Conservation (phyloP, 2,113 vertebrate genomes). For the Spermophilus dauricus region DNA sequence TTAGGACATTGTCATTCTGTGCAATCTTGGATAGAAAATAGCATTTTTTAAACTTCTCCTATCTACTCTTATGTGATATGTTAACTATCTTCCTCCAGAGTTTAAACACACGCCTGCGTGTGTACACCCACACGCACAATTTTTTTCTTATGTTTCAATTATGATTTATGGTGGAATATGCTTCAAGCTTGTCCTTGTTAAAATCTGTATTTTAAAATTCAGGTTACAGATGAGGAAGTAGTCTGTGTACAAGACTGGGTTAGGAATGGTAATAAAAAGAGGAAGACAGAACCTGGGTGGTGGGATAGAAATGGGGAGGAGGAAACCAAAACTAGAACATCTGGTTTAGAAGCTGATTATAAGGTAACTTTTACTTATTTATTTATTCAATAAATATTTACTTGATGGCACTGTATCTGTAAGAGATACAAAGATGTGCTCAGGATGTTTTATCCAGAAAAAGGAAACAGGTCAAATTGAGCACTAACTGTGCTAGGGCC, state of each 20-base stretch:
- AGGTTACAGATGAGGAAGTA: neutral
- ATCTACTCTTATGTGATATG: neutral
- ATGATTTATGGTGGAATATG: neutral
- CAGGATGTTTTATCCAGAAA: neutral
- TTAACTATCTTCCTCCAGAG: neutral
- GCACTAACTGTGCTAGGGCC: neutral
- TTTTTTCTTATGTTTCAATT: neutral
- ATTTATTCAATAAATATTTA: neutral
- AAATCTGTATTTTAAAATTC: constrained; percentile 18
- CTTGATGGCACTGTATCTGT: neutral
- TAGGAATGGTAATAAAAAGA: neutral
- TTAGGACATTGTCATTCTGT: neutral
- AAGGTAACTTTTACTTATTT: neutral
- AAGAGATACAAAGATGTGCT: neutral
- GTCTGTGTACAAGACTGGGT: neutral
- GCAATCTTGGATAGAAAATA: neutral
- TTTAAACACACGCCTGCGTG: neutral
- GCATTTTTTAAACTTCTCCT: neutral
- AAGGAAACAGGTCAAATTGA: neutral
- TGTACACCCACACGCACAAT: neutral
- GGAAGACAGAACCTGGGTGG: neutral
- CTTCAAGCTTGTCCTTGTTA: neutral
- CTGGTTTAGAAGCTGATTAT: neutral
- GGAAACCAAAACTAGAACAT: neutral
- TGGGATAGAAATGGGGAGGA: neutral